phyloP scores from a whole-genome alignment of 2,888 invertebrate species.

The Caradrina kadenii region DNA sequence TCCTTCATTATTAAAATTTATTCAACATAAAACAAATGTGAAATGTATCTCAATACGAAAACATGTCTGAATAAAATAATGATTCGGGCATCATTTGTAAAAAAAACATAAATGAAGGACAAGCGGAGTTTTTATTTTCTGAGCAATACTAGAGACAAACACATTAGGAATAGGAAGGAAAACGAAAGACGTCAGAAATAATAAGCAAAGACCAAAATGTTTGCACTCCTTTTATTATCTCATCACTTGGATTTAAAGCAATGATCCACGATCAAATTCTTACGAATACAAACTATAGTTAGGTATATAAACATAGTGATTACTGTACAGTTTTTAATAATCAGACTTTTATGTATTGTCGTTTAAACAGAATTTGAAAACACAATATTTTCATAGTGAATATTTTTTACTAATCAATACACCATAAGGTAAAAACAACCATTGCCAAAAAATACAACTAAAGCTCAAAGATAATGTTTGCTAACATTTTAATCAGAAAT shows the following conservation, averaged over 20 bases:
- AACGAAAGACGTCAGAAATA: constrained; percentile 13
- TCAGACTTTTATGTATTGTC: constrained; percentile 44
- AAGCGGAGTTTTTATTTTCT: too few relatives aligned
- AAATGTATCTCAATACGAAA: not conserved
- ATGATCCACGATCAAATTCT: constrained; percentile 74
- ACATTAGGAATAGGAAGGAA: not conserved
- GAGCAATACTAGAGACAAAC: not conserved
- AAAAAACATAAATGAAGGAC: not conserved
- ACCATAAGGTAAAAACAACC: not conserved
- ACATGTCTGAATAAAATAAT: not conserved
- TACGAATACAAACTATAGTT: constrained; percentile 70
- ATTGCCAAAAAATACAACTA: not conserved
- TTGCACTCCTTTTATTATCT: constrained; percentile 77
- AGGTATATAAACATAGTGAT: constrained; percentile 60
- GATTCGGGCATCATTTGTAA: not conserved
- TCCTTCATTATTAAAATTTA: too few relatives aligned
- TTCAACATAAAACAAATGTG: not conserved
- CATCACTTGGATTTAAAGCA: constrained; percentile 76
- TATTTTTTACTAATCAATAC: too few relatives aligned
- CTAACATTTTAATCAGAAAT: too few relatives aligned
- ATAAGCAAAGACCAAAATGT: constrained; percentile 27
- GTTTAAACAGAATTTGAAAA: not conserved
- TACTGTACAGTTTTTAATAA: constrained; percentile 56
- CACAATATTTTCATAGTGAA: not conserved
- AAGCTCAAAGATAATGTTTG: not conserved